Percentiles rank a stretch among this genome's conserved stretches.
These are phyloP conservation scores for Genyomyrus donnyi DNA, from an alignment of 2,113 vertebrate species.

Conservation along the genomic window DNA sequence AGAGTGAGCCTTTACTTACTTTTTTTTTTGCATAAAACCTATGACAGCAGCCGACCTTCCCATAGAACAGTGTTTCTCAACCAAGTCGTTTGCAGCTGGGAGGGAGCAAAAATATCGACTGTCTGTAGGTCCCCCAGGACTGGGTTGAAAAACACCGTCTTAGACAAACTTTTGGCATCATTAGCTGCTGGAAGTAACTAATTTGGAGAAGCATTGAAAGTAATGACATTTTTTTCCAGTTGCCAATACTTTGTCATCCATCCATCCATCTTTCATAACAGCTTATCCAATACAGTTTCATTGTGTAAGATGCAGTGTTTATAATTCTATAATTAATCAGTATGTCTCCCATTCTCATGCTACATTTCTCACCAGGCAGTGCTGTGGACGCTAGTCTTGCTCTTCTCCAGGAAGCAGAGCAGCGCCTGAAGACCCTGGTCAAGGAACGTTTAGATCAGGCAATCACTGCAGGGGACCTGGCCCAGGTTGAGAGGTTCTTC, in stretches of 20 bases:
- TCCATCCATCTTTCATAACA: not conserved
- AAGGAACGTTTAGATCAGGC: conserved; percentile 79
- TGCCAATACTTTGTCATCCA: not conserved
- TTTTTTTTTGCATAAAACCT: not conserved
- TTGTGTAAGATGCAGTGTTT: not conserved
- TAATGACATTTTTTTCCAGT: not conserved
- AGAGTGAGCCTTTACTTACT: conserved; percentile 60
- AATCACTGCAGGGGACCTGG: conserved; percentile 77
- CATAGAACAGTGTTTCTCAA: not conserved
- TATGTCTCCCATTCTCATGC: not conserved
- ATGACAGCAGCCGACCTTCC: not conserved
- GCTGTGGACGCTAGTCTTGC: conserved; percentile 87
- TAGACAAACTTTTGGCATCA: not conserved
- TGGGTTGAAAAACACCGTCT: not conserved
- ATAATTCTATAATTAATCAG: not conserved
- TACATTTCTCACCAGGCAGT: conserved; percentile 61
- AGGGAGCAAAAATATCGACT: not conserved
- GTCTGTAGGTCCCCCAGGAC: not conserved
- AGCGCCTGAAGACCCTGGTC: conserved; percentile 85
- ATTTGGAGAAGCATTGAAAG: not conserved
- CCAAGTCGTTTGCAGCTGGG: not conserved
- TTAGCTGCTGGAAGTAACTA: not conserved
- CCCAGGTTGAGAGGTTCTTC: conserved; percentile 94
- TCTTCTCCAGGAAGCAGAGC: conserved; percentile 86
- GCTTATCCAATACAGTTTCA: not conserved